Base-by-base conservation (phyloP, 2,113 vertebrate genomes). In the Labrus mixtus region DNA sequence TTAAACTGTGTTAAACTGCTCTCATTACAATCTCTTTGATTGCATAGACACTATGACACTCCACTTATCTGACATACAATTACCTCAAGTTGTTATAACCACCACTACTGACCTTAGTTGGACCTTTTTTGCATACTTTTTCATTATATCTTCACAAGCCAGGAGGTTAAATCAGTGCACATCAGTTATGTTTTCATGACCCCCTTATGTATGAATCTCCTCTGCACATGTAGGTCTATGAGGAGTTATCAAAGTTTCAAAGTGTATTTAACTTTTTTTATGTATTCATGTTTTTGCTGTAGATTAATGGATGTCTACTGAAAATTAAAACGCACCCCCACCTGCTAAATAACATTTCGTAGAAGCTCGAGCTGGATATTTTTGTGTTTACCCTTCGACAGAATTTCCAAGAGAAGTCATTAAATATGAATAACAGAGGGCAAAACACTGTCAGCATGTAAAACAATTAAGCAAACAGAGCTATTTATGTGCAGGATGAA, bases 41-140 rank as follows among this genome's bases (percentile, higher is more conserved):
- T 84, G 70, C 73, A 19, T 46, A 22, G 65, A 54, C 43, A 50
- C 56, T 48, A 13, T 79, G 73, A 82, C 81, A 76, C 45, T 58
- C 36, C 36, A 22, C 61, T 80, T 51, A 41, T 67, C 45, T 67
- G 60, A 71, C 46, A 9, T 73, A 46, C 82, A 86, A 90, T 93
- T 89, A 88, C 43, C 71, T 76, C 25, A 66, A 59, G 62, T 56
- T 68, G 55, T 41, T 78, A 48, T 17, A 76, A 16, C 50, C 10
- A 22, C 20, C 64, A 23, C 70, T 2, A 19, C 39, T 74, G 67
- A 79, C 50, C 54, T 75, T 25, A 33, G 59, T 41, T 19, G 10
- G 39, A 68, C 43, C 48, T 22, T 8, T 58, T 79, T 43, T 65
- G 22, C 10, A 9, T 41, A 41, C 39, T 41, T 41, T 41, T 76